Conservation (phyloP, 2,888 invertebrate genomes). For the Diadegma fenestrale region DNA sequence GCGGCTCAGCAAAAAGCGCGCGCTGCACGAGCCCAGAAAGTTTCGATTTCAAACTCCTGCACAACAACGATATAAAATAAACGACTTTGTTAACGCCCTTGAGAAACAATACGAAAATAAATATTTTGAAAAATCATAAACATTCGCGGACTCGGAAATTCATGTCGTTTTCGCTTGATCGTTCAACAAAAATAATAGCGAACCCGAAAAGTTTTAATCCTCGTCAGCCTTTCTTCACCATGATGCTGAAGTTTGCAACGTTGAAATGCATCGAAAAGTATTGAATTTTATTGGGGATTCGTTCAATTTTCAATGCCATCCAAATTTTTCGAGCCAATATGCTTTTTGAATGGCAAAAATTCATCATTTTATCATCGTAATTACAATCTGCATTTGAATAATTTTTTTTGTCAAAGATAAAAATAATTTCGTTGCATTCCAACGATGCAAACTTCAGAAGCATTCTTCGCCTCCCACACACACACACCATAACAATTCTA, state of each 20-base stretch:
- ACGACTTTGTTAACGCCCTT: neutral
- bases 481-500: constrained; percentile 1
- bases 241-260: too few relatives aligned
- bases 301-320: too few relatives aligned
- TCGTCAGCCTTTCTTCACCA: neutral
- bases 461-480: neutral
- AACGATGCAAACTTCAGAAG: too few relatives aligned
- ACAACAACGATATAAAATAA: constrained; percentile 4
- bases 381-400: too few relatives aligned
- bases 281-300: too few relatives aligned
- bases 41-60: constrained; percentile 29
- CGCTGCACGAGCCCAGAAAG: constrained; percentile 17
- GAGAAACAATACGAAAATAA: neutral
- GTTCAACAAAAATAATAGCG: neutral
- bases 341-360: too few relatives aligned
- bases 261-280: too few relatives aligned
- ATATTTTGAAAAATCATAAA: neutral
- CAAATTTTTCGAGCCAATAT: too few relatives aligned
- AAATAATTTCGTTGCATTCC: too few relatives aligned
- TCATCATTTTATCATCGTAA: too few relatives aligned
- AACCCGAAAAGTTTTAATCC: neutral
- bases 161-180: neutral
- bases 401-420: too few relatives aligned
- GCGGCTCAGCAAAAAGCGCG: neutral
- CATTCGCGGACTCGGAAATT: neutral